Base-by-base conservation (phyloP, 2,888 invertebrate genomes). In the Drosophila testacea region DNA sequence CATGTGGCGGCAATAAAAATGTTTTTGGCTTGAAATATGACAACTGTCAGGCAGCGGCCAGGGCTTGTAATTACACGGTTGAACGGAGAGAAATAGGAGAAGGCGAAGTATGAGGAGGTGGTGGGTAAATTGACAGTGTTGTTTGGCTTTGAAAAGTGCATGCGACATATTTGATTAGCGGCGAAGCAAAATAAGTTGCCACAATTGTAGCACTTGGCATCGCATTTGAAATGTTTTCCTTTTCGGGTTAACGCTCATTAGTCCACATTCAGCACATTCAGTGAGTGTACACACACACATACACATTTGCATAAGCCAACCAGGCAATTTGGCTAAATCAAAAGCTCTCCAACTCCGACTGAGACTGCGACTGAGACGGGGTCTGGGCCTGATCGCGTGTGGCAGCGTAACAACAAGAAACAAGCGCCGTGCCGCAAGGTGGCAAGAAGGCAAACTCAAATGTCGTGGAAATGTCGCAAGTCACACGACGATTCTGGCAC, bases 171-270 rank as follows among this genome's bases (percentile, higher is more conserved):
- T 75, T 75, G 75, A 75, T 75, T 75, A 64, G 77, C 61, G 44
- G 27, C 39, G 52, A 50, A 32, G 50, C 28, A 41, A 36, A 55
- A 65, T 57, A 51, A 73, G 52, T 42, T 27, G 42, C 42, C 42
- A 11, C 42, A 42, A 11, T 41, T 41, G 41, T 9, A 7, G 41
- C 41, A 41, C 7, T 69, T 62, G 63, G 46, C 68, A 73, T 6
- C 30, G 50, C 30, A 59, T 32, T 47, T 34, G 28, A 30, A 73
- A 60, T 77, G 75, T 70, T 64, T 67, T 73, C 57, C 69, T 60
- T 78, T 85, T 83, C 76, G 86, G 88, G 88, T 84, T 81, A 84
- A 69, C 77, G 67, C 89, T 89, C 90, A 89, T 88, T 88, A 88
- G 84, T 73, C 70, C 71, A 77, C 77, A 89, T 88, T 83, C 77